Conservation (phyloP, 1,140 invertebrate genomes). For the Charaxes varanes region DNA sequence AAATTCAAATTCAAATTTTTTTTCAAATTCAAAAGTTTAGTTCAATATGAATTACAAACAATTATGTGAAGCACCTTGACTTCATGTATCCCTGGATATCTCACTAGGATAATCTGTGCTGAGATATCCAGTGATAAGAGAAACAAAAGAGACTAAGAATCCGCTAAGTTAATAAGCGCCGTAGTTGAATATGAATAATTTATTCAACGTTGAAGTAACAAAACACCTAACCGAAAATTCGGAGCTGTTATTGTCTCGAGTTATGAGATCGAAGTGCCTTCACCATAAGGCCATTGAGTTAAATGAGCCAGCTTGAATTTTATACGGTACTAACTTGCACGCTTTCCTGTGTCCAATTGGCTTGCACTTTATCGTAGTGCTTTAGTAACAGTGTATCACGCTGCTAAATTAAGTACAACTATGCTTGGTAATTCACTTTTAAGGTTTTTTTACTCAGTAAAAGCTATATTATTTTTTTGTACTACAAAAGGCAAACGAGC, state of each 20-base stretch:
- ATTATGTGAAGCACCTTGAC: no score
- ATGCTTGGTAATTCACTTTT: no score
- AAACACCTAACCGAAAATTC: conserved; percentile 17
- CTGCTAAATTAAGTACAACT: conserved; percentile 1
- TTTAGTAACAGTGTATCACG: not conserved
- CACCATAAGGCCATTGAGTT: conserved; percentile 38
- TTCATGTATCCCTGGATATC: no score
- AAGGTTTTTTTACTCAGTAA: no score
- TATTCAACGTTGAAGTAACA: conserved; percentile 27
- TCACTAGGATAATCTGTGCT: no score
- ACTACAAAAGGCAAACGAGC: no score
- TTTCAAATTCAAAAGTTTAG: no score
- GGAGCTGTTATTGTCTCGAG: conserved; percentile 26
- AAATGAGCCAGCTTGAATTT: conserved; percentile 49
- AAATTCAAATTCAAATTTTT: no score
- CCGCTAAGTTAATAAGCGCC: conserved; percentile 25
- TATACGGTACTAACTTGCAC: conserved; percentile 50
- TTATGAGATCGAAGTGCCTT: conserved; percentile 34
- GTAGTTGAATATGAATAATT: conserved; percentile 30
- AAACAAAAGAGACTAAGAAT: conserved; percentile 26
- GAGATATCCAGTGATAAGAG: no score
- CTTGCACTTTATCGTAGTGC: not conserved
- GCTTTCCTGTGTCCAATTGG: conserved; percentile 27
- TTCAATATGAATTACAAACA: no score
- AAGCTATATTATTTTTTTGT: no score